phyloP scores from a whole-genome alignment of 2,888 invertebrate species.

The Dasysyrphus albostriatus region DNA sequence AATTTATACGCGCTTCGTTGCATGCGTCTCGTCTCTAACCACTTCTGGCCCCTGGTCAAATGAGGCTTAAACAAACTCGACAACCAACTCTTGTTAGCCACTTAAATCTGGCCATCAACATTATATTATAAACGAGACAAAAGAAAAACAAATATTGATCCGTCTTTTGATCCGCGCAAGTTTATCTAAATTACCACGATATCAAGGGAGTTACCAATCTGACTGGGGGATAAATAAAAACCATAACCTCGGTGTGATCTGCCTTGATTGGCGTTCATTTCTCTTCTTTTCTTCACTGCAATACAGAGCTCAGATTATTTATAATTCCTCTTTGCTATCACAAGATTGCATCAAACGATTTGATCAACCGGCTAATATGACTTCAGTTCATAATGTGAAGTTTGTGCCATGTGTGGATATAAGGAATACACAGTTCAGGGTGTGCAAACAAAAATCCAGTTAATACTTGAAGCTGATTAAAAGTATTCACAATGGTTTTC shows the following conservation, averaged over 20 bases:
- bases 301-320: constrained; percentile 56
- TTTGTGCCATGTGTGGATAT: neutral
- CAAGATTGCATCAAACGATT: constrained; percentile 65
- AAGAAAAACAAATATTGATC: constrained; percentile 68
- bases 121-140: constrained; percentile 19
- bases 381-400: constrained; percentile 6
- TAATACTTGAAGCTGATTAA: neutral
- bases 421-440: neutral
- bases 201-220: constrained; percentile 70
- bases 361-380: constrained; percentile 50
- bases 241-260: constrained; percentile 54
- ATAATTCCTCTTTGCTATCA: constrained; percentile 68
- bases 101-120: constrained; percentile 46
- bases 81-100: constrained; percentile 55
- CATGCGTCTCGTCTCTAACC: neutral
- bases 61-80: constrained; percentile 29
- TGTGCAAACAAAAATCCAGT: constrained; percentile 15
- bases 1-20: constrained; percentile 48
- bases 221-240: constrained; percentile 59
- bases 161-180: constrained; percentile 50
- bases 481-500: neutral
- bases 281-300: constrained; percentile 57
- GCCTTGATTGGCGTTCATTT: constrained; percentile 71
- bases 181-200: constrained; percentile 62
- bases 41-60: constrained; percentile 33